Conservation (phyloP, 1,140 invertebrate genomes). For the Drosophila obscura region DNA sequence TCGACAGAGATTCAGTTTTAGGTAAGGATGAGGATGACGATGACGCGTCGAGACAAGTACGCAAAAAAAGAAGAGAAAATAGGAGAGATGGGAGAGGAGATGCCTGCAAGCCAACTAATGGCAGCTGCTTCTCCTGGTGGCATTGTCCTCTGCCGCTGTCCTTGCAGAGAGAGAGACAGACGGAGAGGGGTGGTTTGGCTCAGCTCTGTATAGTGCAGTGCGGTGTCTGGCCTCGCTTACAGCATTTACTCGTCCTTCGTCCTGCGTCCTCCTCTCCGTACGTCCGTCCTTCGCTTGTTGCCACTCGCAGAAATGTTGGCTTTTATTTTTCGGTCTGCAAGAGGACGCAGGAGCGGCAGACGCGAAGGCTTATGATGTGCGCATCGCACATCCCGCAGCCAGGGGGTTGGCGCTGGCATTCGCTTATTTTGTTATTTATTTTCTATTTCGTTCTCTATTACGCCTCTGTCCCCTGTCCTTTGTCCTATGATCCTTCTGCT, state of each 20-base stretch:
- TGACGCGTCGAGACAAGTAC: conserved; percentile 76
- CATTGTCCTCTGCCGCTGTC: conserved; percentile 68
- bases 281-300: conserved; percentile 34
- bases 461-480: conserved; percentile 44
- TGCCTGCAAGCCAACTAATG: conserved; percentile 71
- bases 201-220: conserved; percentile 32
- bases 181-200: conserved; percentile 68
- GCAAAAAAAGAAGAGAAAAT: conserved; percentile 47
- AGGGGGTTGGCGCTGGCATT: conserved; percentile 60
- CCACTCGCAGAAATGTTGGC: conserved; percentile 63
- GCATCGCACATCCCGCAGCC: conserved; percentile 25
- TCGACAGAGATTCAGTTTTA: conserved; percentile 48
- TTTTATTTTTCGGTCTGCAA: conserved; percentile 54
- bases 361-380: conserved; percentile 4
- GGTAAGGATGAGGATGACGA: conserved; percentile 28
- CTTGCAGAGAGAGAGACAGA: conserved; percentile 11
- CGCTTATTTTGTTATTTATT: conserved; percentile 69
- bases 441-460: conserved; percentile 74
- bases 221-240: conserved; percentile 67
- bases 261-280: too few relatives aligned
- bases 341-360: conserved; percentile 50
- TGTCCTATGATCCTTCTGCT: conserved; percentile 13
- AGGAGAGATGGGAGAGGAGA: conserved; percentile 16
- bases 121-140: conserved; percentile 66
- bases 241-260: conserved; percentile 48